phyloP scores from a whole-genome alignment of 2,797 vertebrate genomes.

The Cuculus canorus region DNA sequence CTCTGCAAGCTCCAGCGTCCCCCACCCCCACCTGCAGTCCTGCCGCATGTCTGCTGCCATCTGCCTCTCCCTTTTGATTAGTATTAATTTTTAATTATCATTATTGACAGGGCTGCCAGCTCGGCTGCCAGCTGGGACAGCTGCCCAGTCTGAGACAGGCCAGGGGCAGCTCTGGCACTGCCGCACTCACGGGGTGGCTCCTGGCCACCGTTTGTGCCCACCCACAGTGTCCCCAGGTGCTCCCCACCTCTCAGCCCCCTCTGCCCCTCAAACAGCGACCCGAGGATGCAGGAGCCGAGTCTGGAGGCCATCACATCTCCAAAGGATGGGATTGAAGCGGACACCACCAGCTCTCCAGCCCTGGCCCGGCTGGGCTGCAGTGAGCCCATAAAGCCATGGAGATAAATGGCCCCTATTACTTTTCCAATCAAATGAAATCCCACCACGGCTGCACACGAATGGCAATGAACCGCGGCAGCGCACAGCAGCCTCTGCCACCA shows the following conservation, averaged over 20 bases:
- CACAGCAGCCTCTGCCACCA: neutral
- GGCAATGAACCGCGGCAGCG: neutral
- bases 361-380: neutral
- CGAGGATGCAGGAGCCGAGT: neutral
- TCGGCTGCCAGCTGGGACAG: slow-evolving; percentile 65
- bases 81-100: slow-evolving; percentile 71
- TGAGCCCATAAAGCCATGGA: neutral
- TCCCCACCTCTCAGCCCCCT: neutral
- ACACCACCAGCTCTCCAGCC: neutral
- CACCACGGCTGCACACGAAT: neutral
- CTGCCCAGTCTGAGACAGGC: slow-evolving; percentile 52
- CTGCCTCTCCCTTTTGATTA: slow-evolving; percentile 63
- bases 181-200: neutral
- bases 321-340: neutral
- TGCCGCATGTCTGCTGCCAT: slow-evolving; percentile 56
- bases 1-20: neutral
- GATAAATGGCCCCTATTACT: slow-evolving; percentile 1
- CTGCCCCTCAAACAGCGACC: neutral
- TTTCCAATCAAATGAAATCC: slow-evolving; percentile 2
- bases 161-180: neutral
- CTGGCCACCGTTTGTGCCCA: neutral
- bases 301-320: rapidly evolving
- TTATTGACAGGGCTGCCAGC: slow-evolving; percentile 61
- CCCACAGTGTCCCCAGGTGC: rapidly evolving
- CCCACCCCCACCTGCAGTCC: neutral